These are phyloP conservation scores for Heliocidaris tuberculata DNA, from an alignment of 35 echinoderm and acorn worm genomes.

Conservation along the genomic window DNA sequence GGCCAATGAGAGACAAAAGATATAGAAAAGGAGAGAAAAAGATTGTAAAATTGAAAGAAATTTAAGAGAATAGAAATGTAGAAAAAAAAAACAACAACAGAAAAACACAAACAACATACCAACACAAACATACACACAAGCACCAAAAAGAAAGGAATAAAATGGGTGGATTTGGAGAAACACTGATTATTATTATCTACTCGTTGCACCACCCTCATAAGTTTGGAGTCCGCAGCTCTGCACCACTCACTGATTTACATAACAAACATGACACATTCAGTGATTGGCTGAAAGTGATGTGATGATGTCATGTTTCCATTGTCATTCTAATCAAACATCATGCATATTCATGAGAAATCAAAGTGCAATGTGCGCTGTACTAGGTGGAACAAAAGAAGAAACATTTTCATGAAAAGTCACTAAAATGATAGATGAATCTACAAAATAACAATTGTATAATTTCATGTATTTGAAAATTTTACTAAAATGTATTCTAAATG, in stretches of 20 bases:
- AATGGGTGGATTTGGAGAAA: background rate
- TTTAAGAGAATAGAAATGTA: background rate
- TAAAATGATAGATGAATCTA: too few relatives aligned
- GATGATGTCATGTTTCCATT: slow-evolving; percentile 8
- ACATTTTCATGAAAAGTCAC: too few relatives aligned
- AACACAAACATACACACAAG: slow-evolving; percentile 15
- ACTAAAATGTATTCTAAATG: background rate
- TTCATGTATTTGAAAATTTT: too few relatives aligned
- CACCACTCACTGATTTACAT: background rate
- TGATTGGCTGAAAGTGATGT: background rate
- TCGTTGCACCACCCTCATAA: background rate
- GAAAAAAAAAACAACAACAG: background rate
- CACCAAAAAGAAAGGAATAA: background rate
- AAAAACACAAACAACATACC: background rate
- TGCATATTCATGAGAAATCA: background rate
- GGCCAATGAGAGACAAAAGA: background rate
- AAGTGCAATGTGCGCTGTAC: too few relatives aligned
- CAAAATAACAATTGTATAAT: too few relatives aligned
- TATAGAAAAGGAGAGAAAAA: background rate
- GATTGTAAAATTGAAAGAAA: background rate
- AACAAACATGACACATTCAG: background rate
- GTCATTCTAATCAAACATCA: background rate
- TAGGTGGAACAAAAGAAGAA: too few relatives aligned
- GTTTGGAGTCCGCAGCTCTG: background rate
- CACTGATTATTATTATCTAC: background rate